Base-by-base conservation (phyloP, 2,888 invertebrate genomes). In the Xestia rhomboidea region DNA sequence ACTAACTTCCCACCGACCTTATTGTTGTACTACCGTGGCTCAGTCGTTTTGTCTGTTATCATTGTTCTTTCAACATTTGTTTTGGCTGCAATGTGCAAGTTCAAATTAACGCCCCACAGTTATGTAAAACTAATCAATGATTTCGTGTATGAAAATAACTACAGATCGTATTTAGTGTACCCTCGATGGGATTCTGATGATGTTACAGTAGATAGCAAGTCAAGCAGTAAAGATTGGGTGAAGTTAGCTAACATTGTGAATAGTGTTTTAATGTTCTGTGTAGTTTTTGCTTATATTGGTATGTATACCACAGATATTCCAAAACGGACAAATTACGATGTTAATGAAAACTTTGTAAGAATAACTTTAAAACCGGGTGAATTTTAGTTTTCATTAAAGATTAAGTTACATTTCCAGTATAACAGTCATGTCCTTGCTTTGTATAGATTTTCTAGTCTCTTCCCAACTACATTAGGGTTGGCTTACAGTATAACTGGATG, bases 241-340 rank as follows among this genome's bases (percentile, higher is more conserved):
- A 86, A 90, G 72, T 91, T 94, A 57, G 88, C 88, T 0, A 90
- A 89, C 80, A 81, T 91, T 44, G 46, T 90, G 0, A 93, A 93
- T 75, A 88, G 86, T 80, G 57, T 88, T 21, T 89, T 84, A 68
- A 73, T 83, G 13, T 71, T 83, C 15, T 44, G 88, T 30, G 71
- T 87, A 44, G 21, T 87, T 49, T 64, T 87, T 68, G 79, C 84
- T n/a, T 93, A 92, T 78, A 51, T 91, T 38, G 76, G 77, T 77
- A 72, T 92, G 74, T 93, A 89, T 79, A 49, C 54, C 41, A 27
- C 80, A 24, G 88, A 84, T 41, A 86, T 93, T 57, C 93, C 93
- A 21, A 84, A 86, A 60, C 85, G 79, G 24, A n/a, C 41, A 49
- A 6, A 38, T 44, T 0, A n/a, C 2, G 34, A 54, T 30, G 8